A percentile compares a stretch with the other conserved stretches of the same genome.
phyloP scores from a whole-genome alignment of 2,113 vertebrate species.

The Burhinus bistriatus region DNA sequence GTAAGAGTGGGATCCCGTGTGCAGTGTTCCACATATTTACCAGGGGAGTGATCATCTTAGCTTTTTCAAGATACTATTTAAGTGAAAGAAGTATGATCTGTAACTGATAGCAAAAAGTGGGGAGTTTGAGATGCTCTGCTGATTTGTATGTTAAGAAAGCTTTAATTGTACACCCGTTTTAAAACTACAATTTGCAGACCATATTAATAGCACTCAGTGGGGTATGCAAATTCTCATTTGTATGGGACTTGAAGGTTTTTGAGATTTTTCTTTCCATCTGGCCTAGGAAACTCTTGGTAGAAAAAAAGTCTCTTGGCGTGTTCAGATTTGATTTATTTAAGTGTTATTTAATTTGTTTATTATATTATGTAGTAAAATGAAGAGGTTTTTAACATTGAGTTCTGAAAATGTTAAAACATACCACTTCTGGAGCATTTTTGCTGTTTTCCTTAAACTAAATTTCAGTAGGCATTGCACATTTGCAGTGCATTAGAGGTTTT shows the following conservation, averaged over 20 bases:
- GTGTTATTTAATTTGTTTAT: background rate
- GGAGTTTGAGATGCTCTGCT: background rate
- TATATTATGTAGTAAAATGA: background rate
- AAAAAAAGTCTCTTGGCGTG: background rate
- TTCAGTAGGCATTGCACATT: background rate
- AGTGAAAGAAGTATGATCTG: background rate
- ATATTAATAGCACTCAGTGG: background rate
- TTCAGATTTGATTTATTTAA: background rate
- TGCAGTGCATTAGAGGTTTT: background rate
- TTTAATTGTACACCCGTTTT: background rate
- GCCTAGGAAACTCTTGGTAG: background rate
- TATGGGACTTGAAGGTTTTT: background rate
- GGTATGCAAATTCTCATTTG: background rate
- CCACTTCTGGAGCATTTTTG: background rate
- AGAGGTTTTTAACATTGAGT: background rate
- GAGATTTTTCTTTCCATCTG: background rate
- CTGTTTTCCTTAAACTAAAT: background rate
- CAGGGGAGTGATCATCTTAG: background rate
- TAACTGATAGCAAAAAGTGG: background rate
- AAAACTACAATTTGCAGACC: background rate
- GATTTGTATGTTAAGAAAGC: background rate
- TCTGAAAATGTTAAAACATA: background rate
- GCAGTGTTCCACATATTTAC: background rate
- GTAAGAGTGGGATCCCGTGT: background rate
- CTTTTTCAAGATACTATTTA: background rate